These are phyloP conservation scores for Sphaerophoria taeniata DNA, from an alignment of 2,888 invertebrate genomes.

Conservation along the genomic window DNA sequence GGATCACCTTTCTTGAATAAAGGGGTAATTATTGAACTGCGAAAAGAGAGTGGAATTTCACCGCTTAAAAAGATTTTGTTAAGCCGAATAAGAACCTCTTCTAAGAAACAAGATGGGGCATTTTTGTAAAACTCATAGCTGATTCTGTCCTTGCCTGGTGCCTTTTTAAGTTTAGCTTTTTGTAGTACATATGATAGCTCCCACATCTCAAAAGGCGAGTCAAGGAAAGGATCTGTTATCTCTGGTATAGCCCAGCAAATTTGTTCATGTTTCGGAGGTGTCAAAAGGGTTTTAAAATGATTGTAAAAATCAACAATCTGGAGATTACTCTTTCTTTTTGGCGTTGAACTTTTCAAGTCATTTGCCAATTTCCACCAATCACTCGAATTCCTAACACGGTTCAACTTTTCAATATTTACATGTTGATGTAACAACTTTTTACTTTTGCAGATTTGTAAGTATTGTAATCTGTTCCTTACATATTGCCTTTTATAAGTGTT, in stretches of 20 bases:
- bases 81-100: neutral
- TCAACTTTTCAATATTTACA: neutral
- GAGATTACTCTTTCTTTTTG: neutral
- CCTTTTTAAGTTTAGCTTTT: too few relatives aligned
- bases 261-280: neutral
- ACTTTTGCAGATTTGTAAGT: conserved; percentile 3
- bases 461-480: neutral
- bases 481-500: neutral
- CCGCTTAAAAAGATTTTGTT: neutral
- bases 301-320: conserved; percentile 9
- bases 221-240: neutral
- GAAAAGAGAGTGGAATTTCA: neutral
- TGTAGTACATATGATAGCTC: neutral
- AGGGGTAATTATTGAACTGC: neutral
- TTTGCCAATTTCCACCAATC: neutral
- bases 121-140: conserved; percentile 16
- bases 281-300: neutral
- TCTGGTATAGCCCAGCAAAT: neutral
- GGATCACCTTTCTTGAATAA: conserved; percentile 4
- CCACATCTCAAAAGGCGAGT: neutral
- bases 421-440: neutral
- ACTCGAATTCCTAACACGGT: neutral
- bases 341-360: neutral
- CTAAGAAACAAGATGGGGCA: neutral
- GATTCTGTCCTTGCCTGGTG: neutral